phyloP scores from a whole-genome alignment of 1,140 invertebrate species.

The Cheumatopsyche charites region DNA sequence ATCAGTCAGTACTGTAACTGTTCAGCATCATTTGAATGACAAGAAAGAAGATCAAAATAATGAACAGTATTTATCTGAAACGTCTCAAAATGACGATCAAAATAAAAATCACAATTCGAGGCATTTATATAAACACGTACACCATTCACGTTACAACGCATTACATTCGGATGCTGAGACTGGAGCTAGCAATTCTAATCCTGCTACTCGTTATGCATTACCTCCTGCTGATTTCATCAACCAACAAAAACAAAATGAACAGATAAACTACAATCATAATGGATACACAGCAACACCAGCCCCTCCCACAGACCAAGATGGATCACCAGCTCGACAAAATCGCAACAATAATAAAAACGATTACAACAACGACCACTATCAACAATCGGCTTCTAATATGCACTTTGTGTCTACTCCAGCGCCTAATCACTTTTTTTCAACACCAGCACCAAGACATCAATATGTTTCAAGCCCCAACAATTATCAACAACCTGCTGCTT shows the following conservation, averaged over 20 bases:
- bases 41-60: conserved; percentile 49
- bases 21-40: conserved; percentile 54
- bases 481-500: conserved; percentile 25
- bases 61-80: conserved; percentile 52
- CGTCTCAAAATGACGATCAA: conserved; percentile 42
- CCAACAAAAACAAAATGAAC: conserved; percentile 45
- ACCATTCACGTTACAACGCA: conserved; percentile 15
- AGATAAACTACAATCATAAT: not conserved
- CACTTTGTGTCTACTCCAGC: conserved; percentile 44
- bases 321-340: conserved; percentile 36
- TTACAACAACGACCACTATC: conserved; percentile 9
- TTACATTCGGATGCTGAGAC: conserved; percentile 53
- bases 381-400: conserved; percentile 30
- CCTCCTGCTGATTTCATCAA: conserved; percentile 60
- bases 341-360: not conserved
- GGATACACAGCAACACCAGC: conserved; percentile 46
- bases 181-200: conserved; percentile 59
- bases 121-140: not conserved
- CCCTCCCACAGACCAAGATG: conserved; percentile 49
- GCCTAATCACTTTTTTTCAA: conserved; percentile 53
- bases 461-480: conserved; percentile 37
- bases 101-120: not conserved
- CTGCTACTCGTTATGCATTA: conserved; percentile 57
- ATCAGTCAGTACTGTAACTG: conserved; percentile 52
- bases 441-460: conserved; percentile 49